Conservation (phyloP, 2,888 invertebrate genomes). For the Eumerus sabulonum region DNA sequence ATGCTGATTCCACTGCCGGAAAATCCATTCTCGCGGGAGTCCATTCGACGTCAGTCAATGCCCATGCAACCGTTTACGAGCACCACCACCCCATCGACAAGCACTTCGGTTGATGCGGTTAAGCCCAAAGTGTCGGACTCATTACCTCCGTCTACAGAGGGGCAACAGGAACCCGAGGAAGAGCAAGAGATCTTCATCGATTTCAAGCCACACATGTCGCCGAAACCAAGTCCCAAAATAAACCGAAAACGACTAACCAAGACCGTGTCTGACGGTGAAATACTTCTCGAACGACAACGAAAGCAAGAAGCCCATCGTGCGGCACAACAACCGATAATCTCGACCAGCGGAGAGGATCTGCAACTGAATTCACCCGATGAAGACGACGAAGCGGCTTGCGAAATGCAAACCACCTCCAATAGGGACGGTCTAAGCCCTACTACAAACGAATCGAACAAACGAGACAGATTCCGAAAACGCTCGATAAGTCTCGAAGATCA, state of each 20-base stretch:
- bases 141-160: conserved; percentile 70
- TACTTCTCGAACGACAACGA: conserved; percentile 48
- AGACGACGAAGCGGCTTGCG: conserved; percentile 69
- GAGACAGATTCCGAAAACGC: conserved; percentile 87
- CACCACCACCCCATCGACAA: conserved; percentile 32
- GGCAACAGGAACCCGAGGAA: conserved; percentile 79
- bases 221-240: conserved; percentile 82
- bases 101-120: conserved; percentile 67
- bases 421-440: conserved; percentile 68
- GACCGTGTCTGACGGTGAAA: conserved; percentile 84
- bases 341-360: conserved; percentile 42
- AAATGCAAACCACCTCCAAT: conserved; percentile 52
- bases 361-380: conserved; percentile 45
- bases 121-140: conserved; percentile 73
- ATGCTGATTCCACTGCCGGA: conserved; percentile 46
- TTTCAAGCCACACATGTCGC: conserved; percentile 88
- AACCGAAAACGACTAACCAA: conserved; percentile 83
- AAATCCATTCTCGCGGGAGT: conserved; percentile 58
- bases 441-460: conserved; percentile 74
- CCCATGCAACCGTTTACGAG: conserved; percentile 59
- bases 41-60: conserved; percentile 66
- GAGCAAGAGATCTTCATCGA: conserved; percentile 92
- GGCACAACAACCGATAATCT: conserved; percentile 10
- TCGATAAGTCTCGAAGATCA: conserved; percentile 86
- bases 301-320: conserved; percentile 46